These are phyloP conservation scores for Limnephilus rhombicus DNA, from an alignment of 2,888 invertebrate genomes.

Conservation along the genomic window DNA sequence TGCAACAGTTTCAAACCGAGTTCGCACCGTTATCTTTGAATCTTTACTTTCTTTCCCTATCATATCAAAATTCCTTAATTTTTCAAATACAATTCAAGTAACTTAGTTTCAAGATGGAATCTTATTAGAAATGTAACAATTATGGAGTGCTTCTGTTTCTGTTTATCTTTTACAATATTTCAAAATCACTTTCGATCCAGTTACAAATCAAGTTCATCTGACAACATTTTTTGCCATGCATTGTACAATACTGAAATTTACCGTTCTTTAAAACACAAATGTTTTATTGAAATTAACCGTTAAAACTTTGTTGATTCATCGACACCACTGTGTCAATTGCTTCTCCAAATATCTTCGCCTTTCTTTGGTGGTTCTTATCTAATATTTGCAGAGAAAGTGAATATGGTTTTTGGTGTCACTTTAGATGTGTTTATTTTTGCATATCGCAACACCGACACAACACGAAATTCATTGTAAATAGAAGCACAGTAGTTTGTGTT, in stretches of 20 bases:
- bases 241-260: neutral
- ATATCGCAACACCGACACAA: neutral
- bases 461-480: neutral
- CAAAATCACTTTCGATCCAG: no score
- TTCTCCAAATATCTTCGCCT: neutral
- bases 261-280: no score
- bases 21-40: neutral
- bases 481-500: neutral
- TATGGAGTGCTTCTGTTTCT: neutral
- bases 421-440: conserved; percentile 9
- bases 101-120: neutral
- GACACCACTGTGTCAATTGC: neutral
- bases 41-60: neutral
- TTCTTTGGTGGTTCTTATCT: neutral
- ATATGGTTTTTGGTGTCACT: neutral
- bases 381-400: conserved; percentile 24
- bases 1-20: no score
- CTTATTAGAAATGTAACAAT: neutral
- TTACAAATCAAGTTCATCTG: no score
- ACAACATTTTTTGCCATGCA: no score
- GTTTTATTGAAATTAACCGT: neutral
- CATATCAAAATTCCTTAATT: neutral
- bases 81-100: no score
- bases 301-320: neutral
- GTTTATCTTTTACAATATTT: no score